A percentile compares a stretch with the other conserved stretches of the same genome.
These are phyloP conservation scores for Dolichallabes microphthalmus DNA, from an alignment of 2,113 vertebrate species.

Conservation along the genomic window DNA sequence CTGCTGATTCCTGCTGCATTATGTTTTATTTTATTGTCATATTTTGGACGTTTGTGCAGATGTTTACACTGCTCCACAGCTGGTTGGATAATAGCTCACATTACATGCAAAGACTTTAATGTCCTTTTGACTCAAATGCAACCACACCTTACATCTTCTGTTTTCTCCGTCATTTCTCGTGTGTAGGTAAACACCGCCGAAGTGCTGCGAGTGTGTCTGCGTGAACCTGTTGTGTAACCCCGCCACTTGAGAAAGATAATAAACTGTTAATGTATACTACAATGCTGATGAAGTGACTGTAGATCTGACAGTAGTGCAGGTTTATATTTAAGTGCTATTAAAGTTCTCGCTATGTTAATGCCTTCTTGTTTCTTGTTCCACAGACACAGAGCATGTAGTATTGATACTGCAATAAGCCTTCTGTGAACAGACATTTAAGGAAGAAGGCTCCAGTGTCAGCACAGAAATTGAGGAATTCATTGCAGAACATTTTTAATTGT, in stretches of 20 bases:
- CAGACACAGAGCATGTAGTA: background rate
- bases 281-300: background rate
- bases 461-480: background rate
- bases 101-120: background rate
- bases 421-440: background rate
- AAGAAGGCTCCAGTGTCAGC: background rate
- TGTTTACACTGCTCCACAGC: background rate
- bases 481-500: background rate
- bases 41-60: background rate
- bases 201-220: background rate
- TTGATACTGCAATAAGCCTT: background rate
- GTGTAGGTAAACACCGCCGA: slow-evolving; percentile 5
- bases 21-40: too few species aligned
- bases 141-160: slow-evolving; percentile 14
- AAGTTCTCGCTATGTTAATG: background rate
- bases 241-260: background rate
- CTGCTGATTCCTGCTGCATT: background rate
- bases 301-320: background rate
- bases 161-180: background rate
- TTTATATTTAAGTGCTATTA: background rate
- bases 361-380: background rate
- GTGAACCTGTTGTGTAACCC: slow-evolving; percentile 5
- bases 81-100: background rate
- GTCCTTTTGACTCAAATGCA: background rate
- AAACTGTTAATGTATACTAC: background rate